Percentiles rank a stretch among this genome's conserved stretches.
Evolutionary conservation across 2,113 vertebrate species (phyloP).

Genomic region (Brevimyrus niger): DNA sequence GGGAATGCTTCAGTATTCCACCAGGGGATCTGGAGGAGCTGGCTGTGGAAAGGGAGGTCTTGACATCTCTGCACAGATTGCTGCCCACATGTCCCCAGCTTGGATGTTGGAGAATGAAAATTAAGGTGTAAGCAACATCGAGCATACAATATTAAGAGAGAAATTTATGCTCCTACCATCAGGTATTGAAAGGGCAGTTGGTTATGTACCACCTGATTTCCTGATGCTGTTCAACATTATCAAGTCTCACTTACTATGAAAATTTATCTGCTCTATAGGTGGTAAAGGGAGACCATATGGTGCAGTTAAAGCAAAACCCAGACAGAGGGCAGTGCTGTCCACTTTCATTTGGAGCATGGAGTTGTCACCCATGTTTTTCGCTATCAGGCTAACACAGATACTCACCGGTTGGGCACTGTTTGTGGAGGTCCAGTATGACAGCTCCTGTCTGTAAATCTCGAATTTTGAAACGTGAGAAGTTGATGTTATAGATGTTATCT

Average conservation of each 20-base stretch:
- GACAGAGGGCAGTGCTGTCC: conserved; percentile 10
- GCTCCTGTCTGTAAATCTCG: conserved; percentile 40
- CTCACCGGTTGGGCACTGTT: conserved; percentile 38
- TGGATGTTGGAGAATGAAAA: background rate
- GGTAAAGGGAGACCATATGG: background rate
- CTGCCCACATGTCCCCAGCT: background rate
- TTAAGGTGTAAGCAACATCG: background rate
- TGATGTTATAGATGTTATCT: conserved; percentile 50
- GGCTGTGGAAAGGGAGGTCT: background rate
- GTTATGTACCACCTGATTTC: background rate
- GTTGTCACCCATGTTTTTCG: background rate
- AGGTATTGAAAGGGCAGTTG: background rate
- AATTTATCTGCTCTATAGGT: background rate
- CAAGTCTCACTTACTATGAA: background rate
- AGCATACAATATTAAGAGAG: background rate
- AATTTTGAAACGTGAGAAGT: conserved; percentile 49
- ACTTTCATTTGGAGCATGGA: background rate
- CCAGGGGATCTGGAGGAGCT: background rate
- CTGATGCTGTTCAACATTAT: background rate
- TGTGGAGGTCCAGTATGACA: conserved; percentile 42
- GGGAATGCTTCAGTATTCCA: background rate
- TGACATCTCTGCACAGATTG: background rate
- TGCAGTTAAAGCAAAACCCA: background rate
- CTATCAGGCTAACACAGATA: background rate
- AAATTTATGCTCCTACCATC: background rate